Base-by-base conservation (phyloP, 2,888 invertebrate genomes). In the Acrobasis consociella region DNA sequence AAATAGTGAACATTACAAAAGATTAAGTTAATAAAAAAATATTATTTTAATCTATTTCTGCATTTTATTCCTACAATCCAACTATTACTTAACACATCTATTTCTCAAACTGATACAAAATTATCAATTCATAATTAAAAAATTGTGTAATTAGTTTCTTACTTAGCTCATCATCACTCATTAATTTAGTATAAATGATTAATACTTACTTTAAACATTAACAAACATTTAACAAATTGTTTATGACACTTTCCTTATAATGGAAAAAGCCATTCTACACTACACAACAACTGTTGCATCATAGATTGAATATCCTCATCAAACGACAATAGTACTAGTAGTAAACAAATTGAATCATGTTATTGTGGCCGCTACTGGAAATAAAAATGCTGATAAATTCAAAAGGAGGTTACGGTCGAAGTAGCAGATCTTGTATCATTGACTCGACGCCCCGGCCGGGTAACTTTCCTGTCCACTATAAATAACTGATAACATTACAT, bases 21-120 rank as follows among this genome's bases (percentile, higher is more conserved):
- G 80, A 88, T 80, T 85, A 87, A 87, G 84, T 87, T 85, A 88
- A 89, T 86, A 86, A 91, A 91, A 42, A 82, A 85, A 78, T 22
- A 83, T 83, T 84, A 86, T 84, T 78, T 78, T 75, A 80, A 83
- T 75, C 72, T 85, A 91, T 87, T 85, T 81, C 83, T 87, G 89
- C 68, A 86, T 91, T 91, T 92, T 69, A 86, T 84, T 88, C 74
- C 70, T 64, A 64, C 49, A 42, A 64, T 67, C 66, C 65, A 50
- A 31, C 46, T 13, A 13, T 46, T 46, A 13, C 11, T 46, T 49
- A 63, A 56, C 3, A 22, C 13, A 55, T 52, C 50, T 31, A 31
- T 31, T 5, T 31, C 31, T 31, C 31, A 31, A 2, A 31, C 31
- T 31, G 31, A 31, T 31, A 31, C 31, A 31, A 7, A 31, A 31